These are phyloP conservation scores for Listronotus bonariensis DNA, from an alignment of 1,140 invertebrate species.

Conservation along the genomic window DNA sequence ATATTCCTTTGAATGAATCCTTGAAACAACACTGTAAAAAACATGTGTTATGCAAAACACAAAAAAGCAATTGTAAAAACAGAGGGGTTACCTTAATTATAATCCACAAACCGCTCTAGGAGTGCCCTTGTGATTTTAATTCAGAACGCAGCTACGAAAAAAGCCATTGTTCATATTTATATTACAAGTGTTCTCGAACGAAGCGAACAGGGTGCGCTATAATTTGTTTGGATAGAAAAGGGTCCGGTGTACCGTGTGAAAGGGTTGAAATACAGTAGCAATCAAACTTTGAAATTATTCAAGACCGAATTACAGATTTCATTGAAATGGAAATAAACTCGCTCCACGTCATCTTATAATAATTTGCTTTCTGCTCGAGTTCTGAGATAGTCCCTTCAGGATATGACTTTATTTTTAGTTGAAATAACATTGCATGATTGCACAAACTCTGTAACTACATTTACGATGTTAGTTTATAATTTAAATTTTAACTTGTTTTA, in stretches of 20 bases:
- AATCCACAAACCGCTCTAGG: constrained; percentile 28
- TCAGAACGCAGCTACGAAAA: constrained; percentile 13
- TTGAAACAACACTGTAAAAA: background rate
- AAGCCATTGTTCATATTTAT: constrained; percentile 33
- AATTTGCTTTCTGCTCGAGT: constrained; percentile 38
- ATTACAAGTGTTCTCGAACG: constrained; percentile 30
- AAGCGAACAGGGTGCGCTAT: constrained; percentile 21
- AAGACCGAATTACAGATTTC: constrained; percentile 46
- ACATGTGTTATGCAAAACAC: background rate
- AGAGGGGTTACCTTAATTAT: constrained; percentile 23
- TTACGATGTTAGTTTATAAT: background rate
- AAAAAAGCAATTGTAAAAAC: constrained; percentile 26
- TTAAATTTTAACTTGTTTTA: too few relatives aligned
- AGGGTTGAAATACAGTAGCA: constrained; percentile 45
- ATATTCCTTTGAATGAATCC: background rate
- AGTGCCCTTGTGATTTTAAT: constrained; percentile 27
- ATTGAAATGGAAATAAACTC: constrained; percentile 49
- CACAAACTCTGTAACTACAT: constrained; percentile 7
- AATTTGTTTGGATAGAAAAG: constrained; percentile 34
- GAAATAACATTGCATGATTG: constrained; percentile 26
- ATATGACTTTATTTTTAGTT: constrained; percentile 28
- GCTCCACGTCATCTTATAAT: constrained; percentile 42
- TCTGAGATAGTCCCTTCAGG: constrained; percentile 28
- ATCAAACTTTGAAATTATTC: constrained; percentile 50
- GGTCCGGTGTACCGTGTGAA: constrained; percentile 32